A percentile compares a stretch with the other conserved stretches of the same genome.
phyloP scores from a whole-genome alignment of 2,888 invertebrate species.

The Alcis repandata region DNA sequence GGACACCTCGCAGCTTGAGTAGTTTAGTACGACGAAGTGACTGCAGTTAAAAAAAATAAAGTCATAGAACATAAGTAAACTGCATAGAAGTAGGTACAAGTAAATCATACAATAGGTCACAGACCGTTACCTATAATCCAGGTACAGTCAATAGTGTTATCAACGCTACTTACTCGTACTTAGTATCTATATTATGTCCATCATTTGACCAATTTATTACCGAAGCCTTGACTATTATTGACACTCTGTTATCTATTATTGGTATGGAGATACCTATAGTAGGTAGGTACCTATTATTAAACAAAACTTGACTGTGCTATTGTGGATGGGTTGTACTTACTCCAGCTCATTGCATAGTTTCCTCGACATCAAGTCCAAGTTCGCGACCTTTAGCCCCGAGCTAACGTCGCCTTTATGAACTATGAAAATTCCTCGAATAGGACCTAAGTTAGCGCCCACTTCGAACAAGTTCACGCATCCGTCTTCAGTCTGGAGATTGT shows the following conservation, averaged over 20 bases:
- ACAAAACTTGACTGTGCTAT: too few relatives aligned
- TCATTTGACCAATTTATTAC: too few relatives aligned
- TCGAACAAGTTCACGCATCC: slow-evolving; percentile 54
- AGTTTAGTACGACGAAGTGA: slow-evolving; percentile 58
- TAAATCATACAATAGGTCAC: too few relatives aligned
- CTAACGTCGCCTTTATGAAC: slow-evolving; percentile 46
- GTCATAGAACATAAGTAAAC: background rate
- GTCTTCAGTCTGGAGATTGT: slow-evolving; percentile 53
- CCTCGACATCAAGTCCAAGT: slow-evolving; percentile 60
- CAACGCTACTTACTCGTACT: too few relatives aligned
- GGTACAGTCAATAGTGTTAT: background rate
- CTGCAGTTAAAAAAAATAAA: slow-evolving; percentile 44
- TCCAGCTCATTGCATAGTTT: slow-evolving; percentile 55
- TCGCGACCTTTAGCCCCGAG: slow-evolving; percentile 47
- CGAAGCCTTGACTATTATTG: too few relatives aligned
- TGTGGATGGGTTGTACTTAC: too few relatives aligned
- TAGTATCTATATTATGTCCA: too few relatives aligned
- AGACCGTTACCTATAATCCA: too few relatives aligned
- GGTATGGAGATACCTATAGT: too few relatives aligned
- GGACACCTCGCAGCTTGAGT: slow-evolving; percentile 45
- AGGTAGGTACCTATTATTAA: too few relatives aligned
- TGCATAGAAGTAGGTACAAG: too few relatives aligned
- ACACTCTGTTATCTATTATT: too few relatives aligned
- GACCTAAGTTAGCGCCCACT: slow-evolving; percentile 55
- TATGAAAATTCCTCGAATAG: slow-evolving; percentile 60